Conservation (phyloP, 2,888 invertebrate species). For the Ophioninae sp. region DNA sequence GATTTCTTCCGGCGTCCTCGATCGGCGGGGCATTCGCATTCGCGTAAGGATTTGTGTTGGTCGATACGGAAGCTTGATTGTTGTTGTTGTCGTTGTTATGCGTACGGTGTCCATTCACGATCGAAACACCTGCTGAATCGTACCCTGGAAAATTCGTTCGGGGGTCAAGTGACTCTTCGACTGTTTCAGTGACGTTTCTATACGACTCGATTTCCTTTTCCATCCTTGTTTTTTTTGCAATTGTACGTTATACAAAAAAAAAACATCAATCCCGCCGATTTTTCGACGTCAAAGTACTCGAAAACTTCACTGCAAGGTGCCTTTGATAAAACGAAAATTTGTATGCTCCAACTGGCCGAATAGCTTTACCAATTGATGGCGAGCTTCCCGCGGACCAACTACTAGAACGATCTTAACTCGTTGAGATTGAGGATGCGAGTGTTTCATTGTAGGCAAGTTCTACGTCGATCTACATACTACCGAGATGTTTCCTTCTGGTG, state of each 20-base stretch:
- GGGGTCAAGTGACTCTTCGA: slow-evolving; percentile 8
- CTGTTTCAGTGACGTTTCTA: background rate
- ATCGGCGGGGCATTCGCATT: slow-evolving; percentile 77
- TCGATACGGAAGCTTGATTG: slow-evolving; percentile 65
- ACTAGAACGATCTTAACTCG: slow-evolving; percentile 16
- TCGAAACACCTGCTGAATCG: slow-evolving; percentile 76
- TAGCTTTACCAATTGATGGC: slow-evolving; percentile 18
- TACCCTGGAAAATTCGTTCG: slow-evolving; percentile 73
- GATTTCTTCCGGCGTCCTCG: slow-evolving; percentile 63
- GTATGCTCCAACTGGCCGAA: background rate
- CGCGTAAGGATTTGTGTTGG: slow-evolving; percentile 75
- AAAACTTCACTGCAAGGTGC: background rate
- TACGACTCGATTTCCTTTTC: too few species aligned
- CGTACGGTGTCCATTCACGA: slow-evolving; percentile 74
- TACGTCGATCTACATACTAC: slow-evolving; percentile 15
- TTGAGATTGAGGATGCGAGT: slow-evolving; percentile 35
- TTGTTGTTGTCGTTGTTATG: slow-evolving; percentile 51
- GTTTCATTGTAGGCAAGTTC: slow-evolving; percentile 47
- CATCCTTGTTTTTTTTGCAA: too few species aligned
- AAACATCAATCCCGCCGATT: background rate
- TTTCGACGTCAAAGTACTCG: background rate
- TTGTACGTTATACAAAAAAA: too few species aligned
- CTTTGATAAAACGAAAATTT: background rate
- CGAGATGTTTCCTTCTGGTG: slow-evolving; percentile 21
- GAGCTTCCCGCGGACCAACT: slow-evolving; percentile 27